phyloP scores from a whole-genome alignment of 2,888 invertebrate species.

The Phytoseiulus persimilis region DNA sequence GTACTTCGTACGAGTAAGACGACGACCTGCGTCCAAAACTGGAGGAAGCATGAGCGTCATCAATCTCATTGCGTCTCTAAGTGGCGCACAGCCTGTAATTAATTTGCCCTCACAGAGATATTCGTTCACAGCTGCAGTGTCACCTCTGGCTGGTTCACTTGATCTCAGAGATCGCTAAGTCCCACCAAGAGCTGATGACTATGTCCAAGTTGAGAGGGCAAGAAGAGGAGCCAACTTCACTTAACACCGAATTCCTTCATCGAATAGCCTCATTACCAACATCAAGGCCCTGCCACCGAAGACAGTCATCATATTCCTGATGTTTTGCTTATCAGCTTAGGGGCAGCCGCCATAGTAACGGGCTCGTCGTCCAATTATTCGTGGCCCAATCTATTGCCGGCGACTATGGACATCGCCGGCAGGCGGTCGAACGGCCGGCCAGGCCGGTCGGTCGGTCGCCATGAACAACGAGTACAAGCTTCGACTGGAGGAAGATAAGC shows the following conservation, averaged over 20 bases:
- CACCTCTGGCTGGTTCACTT: background rate
- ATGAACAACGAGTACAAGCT: background rate
- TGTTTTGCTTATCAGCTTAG: background rate
- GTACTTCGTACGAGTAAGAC: no score
- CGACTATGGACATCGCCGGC: background rate
- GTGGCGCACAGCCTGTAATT: background rate
- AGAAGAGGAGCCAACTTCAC: background rate
- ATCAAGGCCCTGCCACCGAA: background rate
- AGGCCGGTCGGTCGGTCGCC: background rate
- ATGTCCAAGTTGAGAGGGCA: background rate
- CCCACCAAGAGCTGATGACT: background rate
- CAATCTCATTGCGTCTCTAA: no score
- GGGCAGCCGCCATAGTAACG: background rate
- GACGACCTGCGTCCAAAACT: no score
- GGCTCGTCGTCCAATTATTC: background rate
- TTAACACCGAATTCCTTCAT: background rate
- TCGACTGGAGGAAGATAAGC: background rate
- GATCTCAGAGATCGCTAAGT: background rate
- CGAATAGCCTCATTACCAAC: background rate
- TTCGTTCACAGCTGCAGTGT: background rate
- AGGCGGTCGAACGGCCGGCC: background rate
- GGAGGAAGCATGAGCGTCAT: no score
- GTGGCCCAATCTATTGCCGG: background rate
- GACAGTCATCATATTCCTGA: background rate
- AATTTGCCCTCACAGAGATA: background rate